phyloP scores from a whole-genome alignment of 2,797 vertebrate species.

The Manis pentadactyla region DNA sequence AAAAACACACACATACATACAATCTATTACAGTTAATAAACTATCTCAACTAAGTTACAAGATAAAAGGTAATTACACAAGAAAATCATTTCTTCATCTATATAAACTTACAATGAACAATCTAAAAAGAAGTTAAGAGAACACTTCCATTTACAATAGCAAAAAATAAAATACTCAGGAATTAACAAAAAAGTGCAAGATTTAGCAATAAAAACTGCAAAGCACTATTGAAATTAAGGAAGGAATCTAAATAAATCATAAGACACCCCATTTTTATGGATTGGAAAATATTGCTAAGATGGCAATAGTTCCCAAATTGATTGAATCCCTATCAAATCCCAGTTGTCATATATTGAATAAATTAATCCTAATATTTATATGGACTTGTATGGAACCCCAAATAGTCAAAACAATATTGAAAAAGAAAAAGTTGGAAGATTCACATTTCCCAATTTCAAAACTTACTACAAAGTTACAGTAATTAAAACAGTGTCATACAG shows the following conservation, averaged over 20 bases:
- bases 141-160: not conserved
- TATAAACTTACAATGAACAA: not conserved
- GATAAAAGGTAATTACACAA: not conserved
- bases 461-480: not conserved
- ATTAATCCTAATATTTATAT: not conserved
- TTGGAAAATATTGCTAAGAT: not conserved
- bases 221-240: not conserved
- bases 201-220: not conserved
- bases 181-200: not conserved
- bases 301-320: not conserved
- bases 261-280: not conserved
- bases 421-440: not conserved
- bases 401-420: too few species aligned
- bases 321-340: not conserved
- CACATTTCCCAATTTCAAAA: constrained; percentile 11
- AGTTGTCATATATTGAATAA: not conserved
- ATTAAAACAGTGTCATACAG: not conserved
- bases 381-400: not conserved
- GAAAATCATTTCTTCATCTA: not conserved
- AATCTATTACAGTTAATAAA: not conserved
- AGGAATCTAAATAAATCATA: not conserved
- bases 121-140: constrained; percentile 26
- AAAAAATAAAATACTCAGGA: not conserved
- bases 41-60: not conserved
- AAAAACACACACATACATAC: not conserved